Base-by-base conservation (phyloP, 2,888 invertebrate genomes). In the Caenorhabditis panamensis region DNA sequence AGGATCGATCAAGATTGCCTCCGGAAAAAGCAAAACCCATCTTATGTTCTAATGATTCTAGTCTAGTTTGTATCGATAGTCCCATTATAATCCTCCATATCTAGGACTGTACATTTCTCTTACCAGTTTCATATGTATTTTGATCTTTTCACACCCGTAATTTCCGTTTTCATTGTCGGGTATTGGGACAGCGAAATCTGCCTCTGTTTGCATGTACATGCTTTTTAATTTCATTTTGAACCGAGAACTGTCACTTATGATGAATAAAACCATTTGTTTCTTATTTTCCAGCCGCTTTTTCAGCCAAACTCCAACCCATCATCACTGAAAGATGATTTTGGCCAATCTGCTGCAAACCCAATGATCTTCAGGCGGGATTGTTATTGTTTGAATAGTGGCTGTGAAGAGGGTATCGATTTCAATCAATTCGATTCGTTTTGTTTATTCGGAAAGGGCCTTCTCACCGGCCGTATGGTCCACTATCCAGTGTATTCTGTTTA, bases 21-120 rank as follows among this genome's bases (percentile, higher is more conserved):
- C 84, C 24, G 86, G 83, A 54, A 86, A 87, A 68, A 86, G 86
- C 72, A 88, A 87, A 78, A 89, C 89, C 11, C 89, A 89, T 82
- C 80, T 89, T 18, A 89, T 89, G 84, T 89, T 89, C 73, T 88
- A 53, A 58, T 37, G 9, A 4, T 6, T 9, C 31, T 36, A 49
- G 51, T 53, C 44, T 24, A n/a, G 36, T 54, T 20, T 44, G 11
- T 62, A 20, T 64, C 44, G 31, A 22, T 44, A 44, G 36, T 31
- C 26, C 26, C 26, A 51, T 51, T 75, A 18, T 61, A 44, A 24
- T 47, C 18, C 18, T 22, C 44, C 73, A 56, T 56, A 56, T 56
- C 56, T 56, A 56, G 56, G 31, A 18, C 5, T 56, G 28, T 56
- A 56, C 56, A 56, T 56, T 56, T 56, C 56, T 20, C 20, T 2